Percentiles rank a stretch among this genome's conserved stretches.
Evolutionary conservation across 1,140 invertebrate species (phyloP).

Genomic region (Oppia nitens): DNA sequence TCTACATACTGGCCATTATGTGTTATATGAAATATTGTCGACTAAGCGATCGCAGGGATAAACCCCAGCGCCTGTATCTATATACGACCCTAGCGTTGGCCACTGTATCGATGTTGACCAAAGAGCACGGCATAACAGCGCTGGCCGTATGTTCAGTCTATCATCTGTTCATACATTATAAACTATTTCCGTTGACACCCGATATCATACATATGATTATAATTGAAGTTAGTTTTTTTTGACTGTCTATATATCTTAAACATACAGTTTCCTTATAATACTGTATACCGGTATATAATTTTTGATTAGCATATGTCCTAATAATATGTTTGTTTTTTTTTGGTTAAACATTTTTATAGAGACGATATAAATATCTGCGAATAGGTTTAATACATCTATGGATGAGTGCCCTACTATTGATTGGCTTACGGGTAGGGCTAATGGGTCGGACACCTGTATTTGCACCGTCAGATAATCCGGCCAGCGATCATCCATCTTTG

Average conservation of each 20-base stretch:
- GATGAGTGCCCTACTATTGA: constrained; percentile 27
- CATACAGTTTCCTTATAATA: too few species aligned
- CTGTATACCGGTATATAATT: too few species aligned
- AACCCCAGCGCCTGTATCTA: constrained; percentile 7
- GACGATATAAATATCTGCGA: constrained; percentile 34
- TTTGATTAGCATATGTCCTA: too few species aligned
- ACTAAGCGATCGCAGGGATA: constrained; percentile 15
- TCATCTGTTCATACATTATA: constrained; percentile 38
- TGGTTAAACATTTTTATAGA: constrained; percentile 34
- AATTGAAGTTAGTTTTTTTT: background rate
- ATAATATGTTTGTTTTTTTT: constrained; percentile 5
- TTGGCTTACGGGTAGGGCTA: constrained; percentile 25
- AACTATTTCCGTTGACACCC: constrained; percentile 16
- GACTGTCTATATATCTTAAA: too few species aligned
- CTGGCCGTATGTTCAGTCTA: constrained; percentile 69
- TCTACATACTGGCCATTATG: constrained; percentile 32
- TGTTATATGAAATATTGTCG: constrained; percentile 39
- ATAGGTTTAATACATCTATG: constrained; percentile 42
- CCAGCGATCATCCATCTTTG: constrained; percentile 27
- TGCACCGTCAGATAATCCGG: constrained; percentile 30
- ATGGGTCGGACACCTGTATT: constrained; percentile 27
- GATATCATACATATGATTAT: background rate
- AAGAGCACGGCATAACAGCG: constrained; percentile 81
- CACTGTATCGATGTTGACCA: constrained; percentile 51
- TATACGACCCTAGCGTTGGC: constrained; percentile 18